Evolutionary conservation across 2,888 invertebrate species (phyloP).

Genomic region (Philereme transversata): DNA sequence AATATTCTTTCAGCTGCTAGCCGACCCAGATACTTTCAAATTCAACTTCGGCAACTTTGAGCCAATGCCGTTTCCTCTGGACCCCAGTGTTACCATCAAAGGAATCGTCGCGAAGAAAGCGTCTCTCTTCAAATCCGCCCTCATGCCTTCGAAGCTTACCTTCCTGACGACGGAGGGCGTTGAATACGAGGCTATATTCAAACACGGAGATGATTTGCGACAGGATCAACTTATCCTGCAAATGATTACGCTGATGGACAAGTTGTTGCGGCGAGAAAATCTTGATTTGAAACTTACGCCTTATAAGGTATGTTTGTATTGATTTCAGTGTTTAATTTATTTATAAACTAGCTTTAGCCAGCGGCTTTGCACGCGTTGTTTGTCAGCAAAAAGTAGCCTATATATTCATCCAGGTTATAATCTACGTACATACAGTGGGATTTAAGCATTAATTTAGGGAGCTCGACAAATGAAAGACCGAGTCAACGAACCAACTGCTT

Average conservation of each 20-base stretch:
- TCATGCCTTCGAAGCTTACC: slow-evolving; percentile 96
- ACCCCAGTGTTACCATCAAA: slow-evolving; percentile 94
- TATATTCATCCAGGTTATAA: too few species aligned
- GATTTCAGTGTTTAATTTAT: not conserved
- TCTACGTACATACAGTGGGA: too few species aligned
- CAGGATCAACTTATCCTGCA: slow-evolving; percentile 99
- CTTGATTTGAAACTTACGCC: slow-evolving; percentile 98
- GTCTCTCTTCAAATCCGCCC: slow-evolving; percentile 96
- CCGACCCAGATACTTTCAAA: slow-evolving; percentile 91
- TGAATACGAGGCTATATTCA: slow-evolving; percentile 98
- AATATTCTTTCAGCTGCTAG: slow-evolving; percentile 82
- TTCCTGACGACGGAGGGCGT: slow-evolving; percentile 92
- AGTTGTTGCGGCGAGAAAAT: slow-evolving; percentile 95
- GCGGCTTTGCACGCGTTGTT: too few species aligned
- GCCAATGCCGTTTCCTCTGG: slow-evolving; percentile 96
- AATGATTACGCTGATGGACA: slow-evolving; percentile 99
- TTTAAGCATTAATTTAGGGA: too few species aligned
- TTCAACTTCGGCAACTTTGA: slow-evolving; percentile 96
- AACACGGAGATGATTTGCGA: slow-evolving; percentile 98
- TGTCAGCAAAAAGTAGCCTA: too few species aligned
- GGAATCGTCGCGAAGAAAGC: slow-evolving; percentile 96
- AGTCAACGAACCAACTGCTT: too few species aligned
- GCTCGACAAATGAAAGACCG: too few species aligned
- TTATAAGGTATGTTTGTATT: slow-evolving; percentile 81
- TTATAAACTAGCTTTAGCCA: too few species aligned